Evolutionary conservation across 2,113 vertebrate species (phyloP), one percentile per base, ranked within the genome.

Genomic region (Enhydra lutris): DNA sequence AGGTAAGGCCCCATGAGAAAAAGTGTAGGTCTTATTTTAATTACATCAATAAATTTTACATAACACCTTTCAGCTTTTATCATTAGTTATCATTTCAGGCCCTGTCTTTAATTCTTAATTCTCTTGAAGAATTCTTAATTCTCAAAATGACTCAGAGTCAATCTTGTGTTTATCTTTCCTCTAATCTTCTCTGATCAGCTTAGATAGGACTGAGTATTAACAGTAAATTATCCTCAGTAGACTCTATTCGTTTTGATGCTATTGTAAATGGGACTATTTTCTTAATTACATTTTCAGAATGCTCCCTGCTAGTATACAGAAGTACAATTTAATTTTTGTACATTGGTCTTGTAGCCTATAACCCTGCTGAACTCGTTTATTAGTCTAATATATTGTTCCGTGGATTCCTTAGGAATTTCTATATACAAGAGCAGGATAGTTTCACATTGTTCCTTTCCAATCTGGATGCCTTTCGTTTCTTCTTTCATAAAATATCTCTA

Each of bases 61-160:
- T 34, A 85, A 85, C 21, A 24, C 83, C 31, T 12, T 10, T 21
- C 61, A 26, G 17, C 31, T 79, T 81, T 89, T 92, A 31, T 73
- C 81, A 74, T 84, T 90, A 52, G 42, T 67, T 92, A 36, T 85
- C 21, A 73, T 42, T 93, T 89, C 24, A 55, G 74, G 2, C 4
- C 39, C 20, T 91, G 65, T 50, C 36, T 93, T 93, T 83, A 61
- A 84, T 83, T 93, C 47, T 74, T 79, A 36, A 45, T 31, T 50
- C 80, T 89, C 47, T 80, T 92, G 76, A 93, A 90, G 34, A n/a
- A n/a, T n/a, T n/a, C n/a, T n/a, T n/a, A n/a, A n/a, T 92, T 90
- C 95, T 82, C 78, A 89, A 55, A 96, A 80, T 79, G 92, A 74
- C 24, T 88, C 61, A n/a, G 67, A 67, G 26, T 93, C 14, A 34